Percentiles rank a stretch among this genome's conserved stretches.
phyloP scores from a whole-genome alignment of 2,888 invertebrate species.

The Timema cristinae region DNA sequence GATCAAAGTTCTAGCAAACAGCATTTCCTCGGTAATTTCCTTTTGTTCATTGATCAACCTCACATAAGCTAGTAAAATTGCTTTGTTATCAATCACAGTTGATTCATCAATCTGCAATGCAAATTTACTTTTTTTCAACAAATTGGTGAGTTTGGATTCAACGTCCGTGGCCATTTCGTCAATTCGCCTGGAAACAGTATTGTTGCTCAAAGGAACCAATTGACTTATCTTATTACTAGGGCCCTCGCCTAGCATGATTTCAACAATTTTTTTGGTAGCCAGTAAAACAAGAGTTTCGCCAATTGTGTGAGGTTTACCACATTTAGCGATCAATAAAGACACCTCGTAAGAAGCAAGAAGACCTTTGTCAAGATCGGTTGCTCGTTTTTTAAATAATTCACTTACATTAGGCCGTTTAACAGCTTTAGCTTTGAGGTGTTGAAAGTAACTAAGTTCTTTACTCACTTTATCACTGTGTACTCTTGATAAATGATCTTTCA shows the following conservation, averaged over 20 bases:
- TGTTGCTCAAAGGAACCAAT: neutral
- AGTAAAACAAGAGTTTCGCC: slow-evolving; percentile 10
- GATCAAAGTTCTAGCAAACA: slow-evolving; percentile 27
- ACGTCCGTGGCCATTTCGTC: too few species aligned
- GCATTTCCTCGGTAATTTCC: slow-evolving; percentile 28
- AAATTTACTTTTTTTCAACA: too few species aligned
- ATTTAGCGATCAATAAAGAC: neutral
- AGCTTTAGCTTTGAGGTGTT: too few species aligned
- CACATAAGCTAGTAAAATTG: slow-evolving; percentile 25
- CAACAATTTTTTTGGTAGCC: slow-evolving; percentile 9
- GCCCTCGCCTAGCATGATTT: slow-evolving; percentile 7
- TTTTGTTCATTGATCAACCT: slow-evolving; percentile 26
- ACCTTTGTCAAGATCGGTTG: too few species aligned
- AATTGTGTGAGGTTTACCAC: neutral
- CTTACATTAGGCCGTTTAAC: too few species aligned
- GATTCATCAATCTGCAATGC: neutral
- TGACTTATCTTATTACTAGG: slow-evolving; percentile 17
- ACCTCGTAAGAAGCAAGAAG: too few species aligned
- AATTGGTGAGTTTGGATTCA: too few species aligned
- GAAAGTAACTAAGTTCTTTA: too few species aligned
- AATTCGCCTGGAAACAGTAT: too few species aligned
- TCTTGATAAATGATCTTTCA: too few species aligned
- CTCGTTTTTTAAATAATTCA: too few species aligned
- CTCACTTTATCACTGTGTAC: too few species aligned
- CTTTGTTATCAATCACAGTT: slow-evolving; percentile 25